phyloP scores from a whole-genome alignment of 2,888 invertebrate species.

The Rhamnusium bicolor region DNA sequence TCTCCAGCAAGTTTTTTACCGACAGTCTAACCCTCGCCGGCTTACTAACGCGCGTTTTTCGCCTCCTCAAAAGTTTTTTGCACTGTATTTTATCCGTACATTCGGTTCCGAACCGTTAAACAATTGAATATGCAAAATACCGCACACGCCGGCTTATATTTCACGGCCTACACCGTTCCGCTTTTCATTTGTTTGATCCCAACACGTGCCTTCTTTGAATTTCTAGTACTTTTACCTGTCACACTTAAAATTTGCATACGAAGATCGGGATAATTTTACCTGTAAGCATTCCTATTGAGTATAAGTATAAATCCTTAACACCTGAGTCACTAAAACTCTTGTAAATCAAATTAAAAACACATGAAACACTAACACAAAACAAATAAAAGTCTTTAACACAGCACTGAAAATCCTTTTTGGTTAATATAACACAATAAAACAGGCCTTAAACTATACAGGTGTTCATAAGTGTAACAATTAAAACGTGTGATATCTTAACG shows the following conservation, averaged over 20 bases:
- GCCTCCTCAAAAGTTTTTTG: neutral
- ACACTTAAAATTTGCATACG: conserved; percentile 33
- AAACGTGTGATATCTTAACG: conserved; percentile 67
- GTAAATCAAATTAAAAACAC: conserved; percentile 53
- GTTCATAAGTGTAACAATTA: conserved; percentile 58
- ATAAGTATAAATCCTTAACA: conserved; percentile 62
- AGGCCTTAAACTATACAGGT: conserved; percentile 52
- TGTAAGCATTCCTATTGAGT: conserved; percentile 66
- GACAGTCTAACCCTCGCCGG: no score
- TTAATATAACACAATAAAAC: conserved; percentile 54
- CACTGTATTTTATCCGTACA: neutral
- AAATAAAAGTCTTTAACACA: conserved; percentile 60
- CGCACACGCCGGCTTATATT: conserved; percentile 11
- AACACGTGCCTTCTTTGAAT: conserved; percentile 20
- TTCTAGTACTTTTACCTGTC: conserved; percentile 16
- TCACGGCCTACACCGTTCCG: conserved; percentile 8
- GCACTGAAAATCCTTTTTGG: conserved; percentile 57
- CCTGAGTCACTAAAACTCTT: conserved; percentile 62
- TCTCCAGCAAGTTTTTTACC: conserved; percentile 9
- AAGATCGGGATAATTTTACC: conserved; percentile 55
- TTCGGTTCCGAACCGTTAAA: neutral
- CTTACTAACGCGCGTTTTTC: neutral
- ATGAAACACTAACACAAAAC: conserved; percentile 60
- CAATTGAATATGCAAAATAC: conserved; percentile 19
- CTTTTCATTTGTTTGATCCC: neutral